Conservation (phyloP, 2,888 invertebrate genomes). For the Pollenia labialis region DNA sequence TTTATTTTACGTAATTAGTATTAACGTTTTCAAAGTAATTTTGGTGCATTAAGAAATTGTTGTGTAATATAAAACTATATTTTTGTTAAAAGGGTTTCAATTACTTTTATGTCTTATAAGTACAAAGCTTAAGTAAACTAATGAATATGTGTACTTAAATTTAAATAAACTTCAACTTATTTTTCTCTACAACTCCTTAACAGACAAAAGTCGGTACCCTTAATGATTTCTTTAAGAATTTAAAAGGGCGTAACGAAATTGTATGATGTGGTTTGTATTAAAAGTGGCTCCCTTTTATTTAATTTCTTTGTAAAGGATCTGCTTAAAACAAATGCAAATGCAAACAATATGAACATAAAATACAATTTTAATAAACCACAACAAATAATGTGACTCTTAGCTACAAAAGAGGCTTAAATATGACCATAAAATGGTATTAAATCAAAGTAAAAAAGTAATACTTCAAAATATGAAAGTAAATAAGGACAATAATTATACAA, state of each 20-base stretch:
- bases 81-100: constrained; percentile 60
- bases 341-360: constrained; percentile 6
- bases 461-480: constrained; percentile 65
- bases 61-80: constrained; percentile 57
- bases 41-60: constrained; percentile 64
- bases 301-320: constrained; percentile 36
- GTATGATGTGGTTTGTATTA: constrained; percentile 47
- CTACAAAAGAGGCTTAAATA: constrained; percentile 69
- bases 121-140: constrained; percentile 40
- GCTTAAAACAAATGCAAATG: constrained; percentile 35
- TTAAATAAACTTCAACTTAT: constrained; percentile 11
- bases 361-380: constrained; percentile 69
- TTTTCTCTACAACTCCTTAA: not conserved
- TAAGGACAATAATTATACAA: constrained; percentile 51
- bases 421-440: constrained; percentile 68
- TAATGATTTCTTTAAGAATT: not conserved
- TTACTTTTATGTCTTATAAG: constrained; percentile 48
- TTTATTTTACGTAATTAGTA: constrained; percentile 60
- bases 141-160: constrained; percentile 43
- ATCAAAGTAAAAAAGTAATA: constrained; percentile 65
- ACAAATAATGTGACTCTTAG: constrained; percentile 72
- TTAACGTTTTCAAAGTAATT: constrained; percentile 63
- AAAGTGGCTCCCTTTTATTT: constrained; percentile 3
- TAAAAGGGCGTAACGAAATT: constrained; percentile 3
- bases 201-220: not conserved